Evolutionary conservation across 92 coral and sea anemone species (phyloP), one percentile per base, ranked within the genome.

Genomic region (Umimayanthus chanpuru): DNA sequence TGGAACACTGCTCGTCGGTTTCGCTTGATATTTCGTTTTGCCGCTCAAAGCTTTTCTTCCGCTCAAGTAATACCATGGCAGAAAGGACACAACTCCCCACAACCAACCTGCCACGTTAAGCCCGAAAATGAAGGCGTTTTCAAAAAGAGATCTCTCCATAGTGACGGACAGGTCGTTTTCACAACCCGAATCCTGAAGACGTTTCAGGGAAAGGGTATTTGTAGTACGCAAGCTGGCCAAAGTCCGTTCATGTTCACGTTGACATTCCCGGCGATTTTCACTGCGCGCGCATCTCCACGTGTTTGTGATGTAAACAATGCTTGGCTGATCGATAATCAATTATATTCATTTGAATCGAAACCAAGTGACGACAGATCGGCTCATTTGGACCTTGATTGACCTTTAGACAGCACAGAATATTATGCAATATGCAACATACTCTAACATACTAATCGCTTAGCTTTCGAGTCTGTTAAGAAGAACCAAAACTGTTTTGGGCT

Each of bases 31-130:
- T 85, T 93, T 96, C 61, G 91, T 89, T 40, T 90, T 80, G 41
- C 96, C 93, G 47, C 89, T 91, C 72, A 80, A 86, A 26, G 90
- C 88, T 83, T 95, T 94, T 85, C 97, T 93, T 90, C 99, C 99
- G 40, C 93, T 90, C 81, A 97, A 66, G 40, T 95, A 90, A 50
- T 95, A 97, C 99, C 99, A 97, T 21, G 99, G 99, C 4, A 94
- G 67, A 90, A 97, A 97, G 61, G 97, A 92, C 43, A 97, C 88
- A 18, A 97, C 90, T 79, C 99, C 97, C 99, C 99, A 97, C 8
- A 94, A 58, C 96, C 97, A 94, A 50, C 97, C 99, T 21, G 96
- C 94, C 44, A 97, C 86, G 88, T 97, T 95, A 68, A 97, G 93
- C 82, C 94, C 86, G 92, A 95, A 95, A 47, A 97, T 84, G 85